phyloP scores from a whole-genome alignment of 2,888 invertebrate species.

The Teleiodes luculella region DNA sequence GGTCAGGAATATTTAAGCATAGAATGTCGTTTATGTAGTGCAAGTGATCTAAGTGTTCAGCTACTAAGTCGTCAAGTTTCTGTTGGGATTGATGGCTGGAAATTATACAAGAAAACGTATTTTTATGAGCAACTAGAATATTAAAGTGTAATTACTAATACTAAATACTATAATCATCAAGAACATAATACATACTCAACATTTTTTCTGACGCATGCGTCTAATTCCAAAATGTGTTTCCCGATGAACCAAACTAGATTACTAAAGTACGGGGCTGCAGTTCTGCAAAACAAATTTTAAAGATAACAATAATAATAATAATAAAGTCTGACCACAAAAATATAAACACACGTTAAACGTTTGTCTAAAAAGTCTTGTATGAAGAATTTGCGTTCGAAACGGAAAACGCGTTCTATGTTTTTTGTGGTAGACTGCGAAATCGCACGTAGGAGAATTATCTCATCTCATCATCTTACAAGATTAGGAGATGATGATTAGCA shows the following conservation, averaged over 20 bases:
- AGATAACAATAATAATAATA: neutral
- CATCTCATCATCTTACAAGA: too few relatives aligned
- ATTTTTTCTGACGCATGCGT: slow-evolving; percentile 95
- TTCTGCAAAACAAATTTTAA: slow-evolving; percentile 69
- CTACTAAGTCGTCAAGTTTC: slow-evolving; percentile 94
- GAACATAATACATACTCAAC: slow-evolving; percentile 87
- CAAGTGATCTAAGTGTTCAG: slow-evolving; percentile 97
- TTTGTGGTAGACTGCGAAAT: too few relatives aligned
- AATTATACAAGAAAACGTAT: slow-evolving; percentile 27
- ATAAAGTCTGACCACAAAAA: too few relatives aligned
- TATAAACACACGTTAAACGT: too few relatives aligned
- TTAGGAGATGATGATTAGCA: slow-evolving; percentile 18
- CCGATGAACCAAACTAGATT: slow-evolving; percentile 99
- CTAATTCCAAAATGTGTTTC: slow-evolving; percentile 96
- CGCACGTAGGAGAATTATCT: too few relatives aligned
- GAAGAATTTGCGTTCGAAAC: too few relatives aligned
- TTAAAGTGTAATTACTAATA: neutral
- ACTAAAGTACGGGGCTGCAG: slow-evolving; percentile 98
- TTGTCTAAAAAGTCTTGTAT: neutral
- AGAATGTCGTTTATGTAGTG: slow-evolving; percentile 98
- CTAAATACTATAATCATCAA: neutral
- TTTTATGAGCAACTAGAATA: neutral
- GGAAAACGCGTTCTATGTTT: too few relatives aligned
- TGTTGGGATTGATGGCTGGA: slow-evolving; percentile 93
- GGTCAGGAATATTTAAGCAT: slow-evolving; percentile 91